phyloP scores from a whole-genome alignment of 2,888 invertebrate genomes.

The Panorpa germanica region DNA sequence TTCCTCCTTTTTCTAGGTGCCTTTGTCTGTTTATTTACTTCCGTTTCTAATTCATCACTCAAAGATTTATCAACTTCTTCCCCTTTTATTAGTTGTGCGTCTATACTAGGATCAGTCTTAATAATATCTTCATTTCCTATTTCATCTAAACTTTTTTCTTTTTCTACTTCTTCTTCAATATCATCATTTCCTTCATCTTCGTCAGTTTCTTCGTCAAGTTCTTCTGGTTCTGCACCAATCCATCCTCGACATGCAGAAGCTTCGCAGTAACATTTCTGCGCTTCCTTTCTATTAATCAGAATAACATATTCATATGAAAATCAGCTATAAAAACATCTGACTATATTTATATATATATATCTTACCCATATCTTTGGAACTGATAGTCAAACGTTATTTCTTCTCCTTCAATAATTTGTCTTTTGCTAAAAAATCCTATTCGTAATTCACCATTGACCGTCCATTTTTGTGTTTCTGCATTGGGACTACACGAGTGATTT shows the following conservation, averaged over 20 bases:
- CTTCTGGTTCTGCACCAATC: conserved; percentile 80
- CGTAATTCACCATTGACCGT: conserved; percentile 82
- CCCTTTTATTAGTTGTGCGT: conserved; percentile 13
- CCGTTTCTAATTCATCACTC: conserved; percentile 23
- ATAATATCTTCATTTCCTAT: conserved; percentile 14
- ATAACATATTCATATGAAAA: conserved; percentile 10
- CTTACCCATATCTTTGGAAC: conserved; percentile 88
- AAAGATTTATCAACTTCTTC: conserved; percentile 15
- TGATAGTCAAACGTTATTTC: conserved; percentile 99
- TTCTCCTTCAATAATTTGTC: conserved; percentile 66
- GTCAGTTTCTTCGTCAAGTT: conserved; percentile 39
- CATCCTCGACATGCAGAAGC: conserved; percentile 80
- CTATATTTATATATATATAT: conserved; percentile 9
- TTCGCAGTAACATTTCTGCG: conserved; percentile 91
- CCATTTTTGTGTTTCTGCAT: conserved; percentile 97
- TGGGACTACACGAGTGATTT: conserved; percentile 98
- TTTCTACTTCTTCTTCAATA: conserved; percentile 21
- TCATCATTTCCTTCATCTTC: conserved; percentile 27
- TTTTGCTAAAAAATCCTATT: conserved; percentile 90
- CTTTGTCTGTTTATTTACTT: conserved; percentile 23
- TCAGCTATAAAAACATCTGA: conserved; percentile 3
- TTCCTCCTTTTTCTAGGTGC: too few relatives aligned
- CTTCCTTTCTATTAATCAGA: conserved; percentile 53
- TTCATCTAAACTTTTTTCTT: conserved; percentile 16
- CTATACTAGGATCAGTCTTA: conserved; percentile 8